These are phyloP conservation scores for Frankliniella intonsa DNA, from an alignment of 2,888 invertebrate species.

Conservation along the genomic window DNA sequence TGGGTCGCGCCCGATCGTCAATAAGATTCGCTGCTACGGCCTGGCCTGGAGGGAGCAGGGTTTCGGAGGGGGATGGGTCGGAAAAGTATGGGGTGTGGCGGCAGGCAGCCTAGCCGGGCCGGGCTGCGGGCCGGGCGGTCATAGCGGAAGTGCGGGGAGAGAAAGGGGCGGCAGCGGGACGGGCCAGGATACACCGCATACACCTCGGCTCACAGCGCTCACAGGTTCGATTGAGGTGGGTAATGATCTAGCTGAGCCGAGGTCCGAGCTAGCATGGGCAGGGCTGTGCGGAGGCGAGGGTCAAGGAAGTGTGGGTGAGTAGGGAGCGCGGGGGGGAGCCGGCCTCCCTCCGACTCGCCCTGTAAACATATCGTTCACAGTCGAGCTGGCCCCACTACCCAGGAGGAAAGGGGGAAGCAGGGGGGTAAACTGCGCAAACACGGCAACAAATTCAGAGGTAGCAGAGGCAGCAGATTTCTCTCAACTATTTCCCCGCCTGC, in stretches of 20 bases:
- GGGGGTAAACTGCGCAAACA: too few species aligned
- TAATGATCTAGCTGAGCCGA: neutral
- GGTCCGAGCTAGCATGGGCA: neutral
- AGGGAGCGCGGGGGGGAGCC: too few species aligned
- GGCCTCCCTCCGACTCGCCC: neutral
- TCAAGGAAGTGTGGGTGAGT: too few species aligned
- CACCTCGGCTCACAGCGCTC: too few species aligned
- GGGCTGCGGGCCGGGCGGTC: neutral
- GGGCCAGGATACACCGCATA: neutral
- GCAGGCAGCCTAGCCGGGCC: neutral
- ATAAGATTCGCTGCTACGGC: slow-evolving; percentile 1
- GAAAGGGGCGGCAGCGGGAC: neutral
- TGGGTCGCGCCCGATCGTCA: slow-evolving; percentile 21
- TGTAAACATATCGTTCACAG: neutral
- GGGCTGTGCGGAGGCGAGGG: too few species aligned
- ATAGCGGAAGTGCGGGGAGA: neutral
- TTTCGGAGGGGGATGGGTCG: neutral
- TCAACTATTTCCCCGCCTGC: too few species aligned
- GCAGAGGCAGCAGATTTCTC: too few species aligned
- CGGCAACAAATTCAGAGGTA: too few species aligned
- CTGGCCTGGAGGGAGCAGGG: neutral
- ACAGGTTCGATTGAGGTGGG: neutral
- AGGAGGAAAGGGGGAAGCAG: neutral
- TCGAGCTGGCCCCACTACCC: neutral
- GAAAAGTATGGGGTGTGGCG: neutral